Conservation (phyloP, 2,888 invertebrate genomes). For the Rotaria magnacalcarata region DNA sequence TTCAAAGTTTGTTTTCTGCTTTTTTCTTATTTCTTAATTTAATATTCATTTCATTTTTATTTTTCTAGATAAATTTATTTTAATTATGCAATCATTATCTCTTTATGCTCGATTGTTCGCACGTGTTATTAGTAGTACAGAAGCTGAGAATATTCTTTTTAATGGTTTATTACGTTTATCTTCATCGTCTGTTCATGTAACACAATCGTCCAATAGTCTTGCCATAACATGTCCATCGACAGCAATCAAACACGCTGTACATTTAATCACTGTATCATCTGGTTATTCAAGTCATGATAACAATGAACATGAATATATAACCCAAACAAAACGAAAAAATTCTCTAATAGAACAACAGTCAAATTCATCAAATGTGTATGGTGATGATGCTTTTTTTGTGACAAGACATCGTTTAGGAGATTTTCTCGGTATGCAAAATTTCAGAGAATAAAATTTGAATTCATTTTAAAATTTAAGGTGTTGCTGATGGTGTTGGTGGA, state of each 20-base stretch:
- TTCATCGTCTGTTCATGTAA: not conserved
- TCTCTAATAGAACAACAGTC: not conserved
- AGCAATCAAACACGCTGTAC: not conserved
- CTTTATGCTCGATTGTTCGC: conserved; percentile 31
- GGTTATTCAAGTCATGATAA: conserved; percentile 38
- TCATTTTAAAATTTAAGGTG: conserved; percentile 66
- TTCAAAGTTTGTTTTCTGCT: not conserved
- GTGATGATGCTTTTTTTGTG: conserved; percentile 45
- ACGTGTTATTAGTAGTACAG: conserved; percentile 11
- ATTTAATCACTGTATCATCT: conserved; percentile 42
- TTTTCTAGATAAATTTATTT: not conserved
- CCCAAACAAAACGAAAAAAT: not conserved
- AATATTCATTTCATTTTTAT: not conserved
- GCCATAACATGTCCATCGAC: not conserved
- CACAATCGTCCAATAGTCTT: not conserved
- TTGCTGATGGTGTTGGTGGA: conserved; percentile 96
- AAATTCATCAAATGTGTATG: conserved; percentile 25
- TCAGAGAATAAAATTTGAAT: too few species aligned
- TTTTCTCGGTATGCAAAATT: not conserved
- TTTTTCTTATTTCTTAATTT: not conserved
- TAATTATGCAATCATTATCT: conserved; percentile 28
- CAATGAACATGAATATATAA: not conserved
- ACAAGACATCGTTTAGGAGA: conserved; percentile 38
- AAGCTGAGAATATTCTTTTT: conserved; percentile 16
- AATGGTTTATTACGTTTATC: conserved; percentile 32